Conservation (phyloP, 2,888 invertebrate species). For the Eupithecia insigniata region DNA sequence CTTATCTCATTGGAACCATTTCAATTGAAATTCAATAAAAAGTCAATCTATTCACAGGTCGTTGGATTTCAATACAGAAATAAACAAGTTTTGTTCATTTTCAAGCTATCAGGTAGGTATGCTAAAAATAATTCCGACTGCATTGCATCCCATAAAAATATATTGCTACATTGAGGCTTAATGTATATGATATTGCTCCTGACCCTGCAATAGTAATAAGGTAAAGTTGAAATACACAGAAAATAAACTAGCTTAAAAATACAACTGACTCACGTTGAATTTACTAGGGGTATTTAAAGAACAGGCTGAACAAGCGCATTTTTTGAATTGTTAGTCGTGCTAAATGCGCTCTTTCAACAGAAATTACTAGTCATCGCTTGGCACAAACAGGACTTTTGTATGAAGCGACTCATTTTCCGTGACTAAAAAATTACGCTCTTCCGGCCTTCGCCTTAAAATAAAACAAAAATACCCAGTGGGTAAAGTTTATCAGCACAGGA, state of each 20-base stretch:
- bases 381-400: background rate
- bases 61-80: constrained; percentile 21
- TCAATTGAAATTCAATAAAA: constrained; percentile 2
- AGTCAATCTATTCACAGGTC: constrained; percentile 9
- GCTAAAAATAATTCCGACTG: constrained; percentile 20
- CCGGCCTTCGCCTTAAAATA: background rate
- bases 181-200: constrained; percentile 25
- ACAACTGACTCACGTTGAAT: background rate
- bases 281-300: background rate
- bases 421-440: background rate
- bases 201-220: constrained; percentile 13
- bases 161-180: constrained; percentile 21
- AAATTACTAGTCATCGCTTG: background rate
- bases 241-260: background rate
- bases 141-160: constrained; percentile 28
- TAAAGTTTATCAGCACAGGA: too few relatives aligned
- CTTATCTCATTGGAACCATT: background rate
- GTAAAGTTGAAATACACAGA: background rate
- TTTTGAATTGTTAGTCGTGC: background rate
- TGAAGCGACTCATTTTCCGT: background rate
- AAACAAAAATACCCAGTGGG: background rate
- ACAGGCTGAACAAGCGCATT: background rate
- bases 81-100: constrained; percentile 21
- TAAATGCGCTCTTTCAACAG: background rate
- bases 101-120: constrained; percentile 10